Base-by-base conservation (phyloP, 2,888 invertebrate species). In the Limnephilus auricula region DNA sequence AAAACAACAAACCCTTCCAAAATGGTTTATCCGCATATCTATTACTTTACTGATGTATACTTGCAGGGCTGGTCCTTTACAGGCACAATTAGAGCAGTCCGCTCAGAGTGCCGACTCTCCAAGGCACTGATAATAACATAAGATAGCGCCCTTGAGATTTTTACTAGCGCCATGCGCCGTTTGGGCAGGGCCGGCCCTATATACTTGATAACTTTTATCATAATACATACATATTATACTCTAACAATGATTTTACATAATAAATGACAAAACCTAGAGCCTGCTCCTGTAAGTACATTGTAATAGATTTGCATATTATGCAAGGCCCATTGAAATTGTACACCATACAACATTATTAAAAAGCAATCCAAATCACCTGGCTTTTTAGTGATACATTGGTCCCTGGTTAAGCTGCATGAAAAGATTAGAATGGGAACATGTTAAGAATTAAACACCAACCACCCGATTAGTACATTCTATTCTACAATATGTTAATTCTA, bases 351-450 rank as follows among this genome's bases (percentile, higher is more conserved):
- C 65, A 65, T 65, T 65, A 65, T 65, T 25, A 65, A 65, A 65
- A 65, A 65, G 65, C 65, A 65, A 65, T 65, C 65, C 65, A 65
- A 25, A 65, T 65, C 65, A 65, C 96, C 96, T 96, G 96, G 94
- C 34, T 30, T 90, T 92, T 95, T 96, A 96, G 95, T 96, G 96
- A 95, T 96, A 96, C 94, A 96, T 95, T 95, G 95, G 95, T 95
- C 96, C 96, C 95, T 95, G 95, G 95, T 96, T 96, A 96, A 95
- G 96, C 96, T 96, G 96, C 96, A 94, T 96, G 96, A 95, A 96
- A 96, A 96, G 95, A 95, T 95, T 95, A 96, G 95, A 95, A 91
- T 85, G 86, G 79, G 50, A 90, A 90, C 79, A 91, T 92, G 89
- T 91, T 91, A 90, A 79, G 30, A 18, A 65, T 32, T 80, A 50